Evolutionary conservation across 1,140 invertebrate species (phyloP), one percentile per base, ranked within the genome.

Genomic region (Pissodes strobi): DNA sequence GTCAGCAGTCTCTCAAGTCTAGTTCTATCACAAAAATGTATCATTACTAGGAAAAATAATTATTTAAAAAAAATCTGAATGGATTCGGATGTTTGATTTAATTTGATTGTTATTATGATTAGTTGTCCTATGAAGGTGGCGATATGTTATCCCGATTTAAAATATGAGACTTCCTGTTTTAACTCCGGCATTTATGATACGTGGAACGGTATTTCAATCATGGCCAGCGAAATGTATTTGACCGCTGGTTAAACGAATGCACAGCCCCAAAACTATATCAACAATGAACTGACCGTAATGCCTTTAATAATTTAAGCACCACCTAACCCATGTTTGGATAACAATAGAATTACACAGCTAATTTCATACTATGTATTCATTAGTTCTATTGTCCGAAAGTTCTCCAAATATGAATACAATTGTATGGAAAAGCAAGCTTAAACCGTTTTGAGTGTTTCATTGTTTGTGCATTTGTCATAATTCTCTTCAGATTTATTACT

Each of bases 391-490:
- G 60, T 63, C 60, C 60, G 60, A 55, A 55, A 63, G 27, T 63
- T 49, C 60, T 63, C 52, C 45, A 64, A 64, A 64, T 56, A 64
- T 49, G 62, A 57, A 48, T 25, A 51, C 37, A 48, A 56, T 57
- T 64, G 34, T 57, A 43, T 64, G 21, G 39, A 39, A 64, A 64
- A 57, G 23, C 52, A 9, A 22, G 21, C 38, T 41, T 62, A 63
- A 57, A 64, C 23, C 45, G 18, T 15, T 39, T 49, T 22, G 37
- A 64, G 46, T 64, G 62, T 57, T 51, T 51, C 62, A 64, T 56
- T 64, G 62, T 64, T 64, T 64, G 52, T 22, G 21, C 30, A 51
- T 64, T 64, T 64, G 62, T 64, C 62, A 64, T 56, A 48, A 64
- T 64, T 64, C 62, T 23, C 27, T 38, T 41, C 19, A 30, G 15